Conservation (phyloP, 2,113 vertebrate genomes). For the Nicator chloris region DNA sequence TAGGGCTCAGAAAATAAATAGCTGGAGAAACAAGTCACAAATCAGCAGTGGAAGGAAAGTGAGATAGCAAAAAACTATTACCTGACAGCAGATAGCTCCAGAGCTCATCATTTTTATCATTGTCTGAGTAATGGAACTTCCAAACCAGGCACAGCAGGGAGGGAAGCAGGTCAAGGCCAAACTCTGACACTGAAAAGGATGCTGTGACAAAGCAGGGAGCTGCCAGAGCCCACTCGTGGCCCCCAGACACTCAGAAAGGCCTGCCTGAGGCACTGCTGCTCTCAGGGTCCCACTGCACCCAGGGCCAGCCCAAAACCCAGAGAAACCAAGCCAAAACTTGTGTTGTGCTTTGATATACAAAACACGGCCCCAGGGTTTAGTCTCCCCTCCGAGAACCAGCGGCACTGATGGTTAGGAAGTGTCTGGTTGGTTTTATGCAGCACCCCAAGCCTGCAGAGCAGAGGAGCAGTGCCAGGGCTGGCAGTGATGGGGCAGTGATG, state of each 20-base stretch:
- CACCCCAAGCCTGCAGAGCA: not conserved
- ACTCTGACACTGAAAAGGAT: not conserved
- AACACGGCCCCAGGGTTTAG: not conserved
- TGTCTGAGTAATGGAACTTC: not conserved
- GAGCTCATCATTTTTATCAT: conserved; percentile 25
- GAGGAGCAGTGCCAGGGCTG: not conserved
- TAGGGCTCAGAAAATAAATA: not conserved
- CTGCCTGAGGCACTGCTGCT: not conserved
- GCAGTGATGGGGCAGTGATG: rapidly evolving
- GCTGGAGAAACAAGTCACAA: not conserved
- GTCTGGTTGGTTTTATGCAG: not conserved
- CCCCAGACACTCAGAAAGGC: not conserved
- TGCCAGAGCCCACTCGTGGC: not conserved
- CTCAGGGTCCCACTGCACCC: not conserved
- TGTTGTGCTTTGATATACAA: rapidly evolving
- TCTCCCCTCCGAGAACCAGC: not conserved
- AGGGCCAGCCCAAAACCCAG: not conserved
- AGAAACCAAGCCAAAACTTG: not conserved
- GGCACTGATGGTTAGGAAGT: rapidly evolving
- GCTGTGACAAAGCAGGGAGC: not conserved
- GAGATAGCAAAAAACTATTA: conserved; percentile 24
- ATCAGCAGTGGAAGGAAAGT: not conserved
- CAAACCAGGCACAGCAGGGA: not conserved
- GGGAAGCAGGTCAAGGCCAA: not conserved
- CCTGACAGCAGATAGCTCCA: not conserved